A percentile compares a stretch with the other conserved stretches of the same genome.
Evolutionary conservation across 1,140 invertebrate genomes (phyloP).

Genomic region (Chironomus striatipennis): DNA sequence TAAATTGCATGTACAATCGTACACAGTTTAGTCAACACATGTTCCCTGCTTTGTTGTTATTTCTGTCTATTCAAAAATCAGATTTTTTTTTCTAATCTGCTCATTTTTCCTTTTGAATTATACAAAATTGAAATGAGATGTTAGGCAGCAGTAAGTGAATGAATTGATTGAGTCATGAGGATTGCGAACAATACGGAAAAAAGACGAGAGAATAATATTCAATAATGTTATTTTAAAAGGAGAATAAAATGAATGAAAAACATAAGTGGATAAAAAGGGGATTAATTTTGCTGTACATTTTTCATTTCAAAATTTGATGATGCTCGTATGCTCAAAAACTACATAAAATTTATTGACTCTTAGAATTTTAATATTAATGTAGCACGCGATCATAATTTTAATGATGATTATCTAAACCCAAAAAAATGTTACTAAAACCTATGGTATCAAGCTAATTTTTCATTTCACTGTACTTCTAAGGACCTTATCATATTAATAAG

Average conservation of each 20-base stretch:
- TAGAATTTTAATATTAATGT: slow-evolving; percentile 1
- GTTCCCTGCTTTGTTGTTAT: slow-evolving; percentile 18
- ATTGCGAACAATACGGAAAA: not conserved
- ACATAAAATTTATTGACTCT: slow-evolving; percentile 5
- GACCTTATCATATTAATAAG: not conserved
- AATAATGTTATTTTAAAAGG: not conserved
- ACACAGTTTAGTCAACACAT: slow-evolving; percentile 11
- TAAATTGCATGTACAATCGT: slow-evolving; percentile 19
- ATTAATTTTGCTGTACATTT: not conserved
- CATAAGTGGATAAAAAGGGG: not conserved
- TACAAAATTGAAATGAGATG: too few relatives aligned
- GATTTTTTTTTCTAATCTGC: not conserved
- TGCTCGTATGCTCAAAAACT: not conserved
- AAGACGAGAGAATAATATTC: not conserved
- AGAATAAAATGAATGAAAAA: not conserved
- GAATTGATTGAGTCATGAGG: not conserved
- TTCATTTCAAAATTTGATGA: not conserved
- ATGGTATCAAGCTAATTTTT: not conserved
- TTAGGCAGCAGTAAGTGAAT: not conserved
- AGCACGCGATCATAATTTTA: slow-evolving; percentile 12
- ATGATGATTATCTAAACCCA: not conserved
- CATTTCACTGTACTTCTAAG: not conserved
- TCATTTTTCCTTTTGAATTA: not conserved
- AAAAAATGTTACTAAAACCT: not conserved
- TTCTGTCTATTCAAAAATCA: not conserved